Percentiles rank a stretch among this genome's conserved stretches.
These are phyloP conservation scores for Amphiura filiformis DNA, from an alignment of 35 echinoderm and acorn worm genomes.

Conservation along the genomic window DNA sequence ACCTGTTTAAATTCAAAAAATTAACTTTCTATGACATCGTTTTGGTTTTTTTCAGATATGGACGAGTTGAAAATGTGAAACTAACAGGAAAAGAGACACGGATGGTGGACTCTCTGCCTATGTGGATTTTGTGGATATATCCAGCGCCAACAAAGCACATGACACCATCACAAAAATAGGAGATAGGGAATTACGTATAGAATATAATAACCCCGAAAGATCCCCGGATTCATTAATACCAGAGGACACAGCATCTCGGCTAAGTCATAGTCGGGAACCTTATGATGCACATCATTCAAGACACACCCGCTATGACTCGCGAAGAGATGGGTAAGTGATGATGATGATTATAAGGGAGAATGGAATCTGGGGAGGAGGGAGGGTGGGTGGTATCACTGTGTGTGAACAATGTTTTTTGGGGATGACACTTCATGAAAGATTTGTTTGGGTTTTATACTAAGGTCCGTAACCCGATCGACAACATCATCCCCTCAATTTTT, in stretches of 20 bases:
- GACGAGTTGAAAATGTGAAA: conserved; percentile 98
- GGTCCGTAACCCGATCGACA: too few species aligned
- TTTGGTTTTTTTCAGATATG: conserved; percentile 88
- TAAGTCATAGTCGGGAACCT: conserved; percentile 49
- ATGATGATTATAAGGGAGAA: background rate
- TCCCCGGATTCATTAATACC: conserved; percentile 63
- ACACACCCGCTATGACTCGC: conserved; percentile 76
- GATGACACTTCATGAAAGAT: too few species aligned
- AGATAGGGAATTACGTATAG: conserved; percentile 91
- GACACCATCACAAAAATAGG: conserved; percentile 94
- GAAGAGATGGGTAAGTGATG: conserved; percentile 78
- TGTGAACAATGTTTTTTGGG: too few species aligned
- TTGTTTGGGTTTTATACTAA: too few species aligned
- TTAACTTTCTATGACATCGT: too few species aligned
- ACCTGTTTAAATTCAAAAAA: too few species aligned
- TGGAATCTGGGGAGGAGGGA: too few species aligned
- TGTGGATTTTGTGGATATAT: conserved; percentile 99
- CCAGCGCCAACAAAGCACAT: conserved; percentile 96
- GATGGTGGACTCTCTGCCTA: conserved; percentile 92
- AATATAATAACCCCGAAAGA: conserved; percentile 96
- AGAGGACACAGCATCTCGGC: conserved; percentile 30
- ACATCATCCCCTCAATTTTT: too few species aligned
- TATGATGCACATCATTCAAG: conserved; percentile 70
- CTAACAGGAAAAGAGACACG: conserved; percentile 77
- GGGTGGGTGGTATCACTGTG: background rate